Evolutionary conservation across 2,797 vertebrate genomes (phyloP), one percentile per base, ranked within the genome.

Genomic region (Arctocebus calabarensis): DNA sequence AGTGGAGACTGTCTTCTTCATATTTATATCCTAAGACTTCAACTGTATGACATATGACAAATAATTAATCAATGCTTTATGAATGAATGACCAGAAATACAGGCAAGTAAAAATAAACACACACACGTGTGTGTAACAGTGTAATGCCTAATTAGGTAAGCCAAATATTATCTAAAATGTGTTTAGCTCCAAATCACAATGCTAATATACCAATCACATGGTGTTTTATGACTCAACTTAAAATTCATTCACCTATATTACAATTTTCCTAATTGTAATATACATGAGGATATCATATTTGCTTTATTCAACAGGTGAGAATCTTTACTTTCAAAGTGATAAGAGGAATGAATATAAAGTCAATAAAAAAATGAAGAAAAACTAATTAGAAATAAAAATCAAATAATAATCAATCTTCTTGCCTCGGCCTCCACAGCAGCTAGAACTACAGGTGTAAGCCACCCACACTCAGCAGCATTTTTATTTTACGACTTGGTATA

Each of bases 401-500:
- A 79, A 45, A 73, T 66, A 82, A 71, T 17, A 55, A 8, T 29
- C 3, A 5, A 77, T 78, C 20, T 20, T n/a, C 20, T 20, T 52
- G n/a, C 48, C 75, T 78, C 48, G 55, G 48, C 75, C 32, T 68
- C 64, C 17, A 17, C 17, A 68, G 32, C 6, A 68, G 16, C 64
- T 68, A 25, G 32, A 32, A 68, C 64, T 34, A 68, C 32, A 34
- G 64, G 32, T 9, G 1, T 66, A n/a, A 66, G 64, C 32, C 32
- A 66, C 64, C 40, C 64, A 34, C 64, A n/a, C 32, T 8, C 64
- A 34, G 32, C 16, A 68, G 32, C 3, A 34, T 83, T 79, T 90
- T 77, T 61, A 81, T 93, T 71, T 90, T 86, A 94, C 93, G 40
- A 86, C 17, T 94, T 83, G 13, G 10, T 85, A 95, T 91, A 94